Conservation (phyloP, 2,888 invertebrate genomes). For the Noctua fimbriata region DNA sequence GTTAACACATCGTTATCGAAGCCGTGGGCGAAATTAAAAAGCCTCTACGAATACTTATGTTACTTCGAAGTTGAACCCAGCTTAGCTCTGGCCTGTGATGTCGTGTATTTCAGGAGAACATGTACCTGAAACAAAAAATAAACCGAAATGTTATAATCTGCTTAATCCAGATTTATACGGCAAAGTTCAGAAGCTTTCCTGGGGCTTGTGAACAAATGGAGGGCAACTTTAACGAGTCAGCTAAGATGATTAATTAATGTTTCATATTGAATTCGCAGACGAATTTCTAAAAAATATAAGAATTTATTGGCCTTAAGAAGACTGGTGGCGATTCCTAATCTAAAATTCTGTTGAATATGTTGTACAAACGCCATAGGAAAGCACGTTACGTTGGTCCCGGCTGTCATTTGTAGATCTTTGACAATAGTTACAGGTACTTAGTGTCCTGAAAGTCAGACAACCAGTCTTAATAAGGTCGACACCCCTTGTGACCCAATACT, state of each 20-base stretch:
- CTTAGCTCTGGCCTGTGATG: not conserved
- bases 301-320: not conserved
- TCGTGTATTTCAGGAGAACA: conserved; percentile 8
- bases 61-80: not conserved
- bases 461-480: not conserved
- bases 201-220: conserved; percentile 13
- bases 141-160: conserved; percentile 17
- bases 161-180: conserved; percentile 40
- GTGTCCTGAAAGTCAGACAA: not conserved
- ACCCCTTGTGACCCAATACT: not conserved
- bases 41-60: not conserved
- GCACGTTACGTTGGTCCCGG: not conserved
- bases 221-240: conserved; percentile 21
- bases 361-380: not conserved
- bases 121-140: conserved; percentile 56
- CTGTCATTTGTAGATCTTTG: not conserved
- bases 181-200: conserved; percentile 39
- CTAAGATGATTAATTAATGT: conserved; percentile 29
- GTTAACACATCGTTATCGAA: not conserved
- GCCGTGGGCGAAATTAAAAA: not conserved
- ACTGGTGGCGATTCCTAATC: not conserved
- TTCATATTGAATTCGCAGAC: not conserved
- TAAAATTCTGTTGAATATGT: not conserved
- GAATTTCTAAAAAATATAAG: not conserved
- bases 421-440: not conserved